phyloP scores from a whole-genome alignment of 2,888 invertebrate species.

The Nomada hirtipes region DNA sequence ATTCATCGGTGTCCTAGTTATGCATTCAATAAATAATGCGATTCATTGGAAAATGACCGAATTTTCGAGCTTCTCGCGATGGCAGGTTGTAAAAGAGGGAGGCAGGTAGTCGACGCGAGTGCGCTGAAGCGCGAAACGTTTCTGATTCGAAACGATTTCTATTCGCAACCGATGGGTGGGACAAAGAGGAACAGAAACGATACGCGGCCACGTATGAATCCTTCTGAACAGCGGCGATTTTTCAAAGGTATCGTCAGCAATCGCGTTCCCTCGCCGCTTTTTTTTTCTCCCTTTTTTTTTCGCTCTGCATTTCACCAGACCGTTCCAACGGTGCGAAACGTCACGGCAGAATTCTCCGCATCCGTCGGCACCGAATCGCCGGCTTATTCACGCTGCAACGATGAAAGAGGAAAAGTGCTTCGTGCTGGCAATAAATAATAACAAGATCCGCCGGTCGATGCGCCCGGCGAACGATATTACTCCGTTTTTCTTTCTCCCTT shows the following conservation, averaged over 20 bases:
- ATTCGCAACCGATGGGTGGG: not conserved
- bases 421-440: constrained; percentile 71
- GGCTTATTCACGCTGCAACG: constrained; percentile 60
- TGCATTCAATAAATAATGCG: too few relatives aligned
- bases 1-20: too few relatives aligned
- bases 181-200: constrained; percentile 58
- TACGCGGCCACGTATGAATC: constrained; percentile 59
- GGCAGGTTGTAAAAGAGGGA: not conserved
- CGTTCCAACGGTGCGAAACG: constrained; percentile 61
- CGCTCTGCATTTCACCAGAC: constrained; percentile 34
- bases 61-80: constrained; percentile 10
- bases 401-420: constrained; percentile 64
- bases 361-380: constrained; percentile 61
- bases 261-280: constrained; percentile 49
- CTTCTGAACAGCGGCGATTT: constrained; percentile 61
- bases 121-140: constrained; percentile 17
- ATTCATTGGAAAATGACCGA: too few relatives aligned
- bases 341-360: constrained; percentile 67
- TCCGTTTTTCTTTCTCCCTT: constrained; percentile 12
- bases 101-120: not conserved
- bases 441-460: constrained; percentile 68
- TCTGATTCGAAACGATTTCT: constrained; percentile 11
- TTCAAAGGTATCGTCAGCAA: constrained; percentile 69
- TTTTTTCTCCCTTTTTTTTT: constrained; percentile 39
- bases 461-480: constrained; percentile 65